Conservation (phyloP, 2,797 vertebrate genomes). For the Hylomyscus alleni region DNA sequence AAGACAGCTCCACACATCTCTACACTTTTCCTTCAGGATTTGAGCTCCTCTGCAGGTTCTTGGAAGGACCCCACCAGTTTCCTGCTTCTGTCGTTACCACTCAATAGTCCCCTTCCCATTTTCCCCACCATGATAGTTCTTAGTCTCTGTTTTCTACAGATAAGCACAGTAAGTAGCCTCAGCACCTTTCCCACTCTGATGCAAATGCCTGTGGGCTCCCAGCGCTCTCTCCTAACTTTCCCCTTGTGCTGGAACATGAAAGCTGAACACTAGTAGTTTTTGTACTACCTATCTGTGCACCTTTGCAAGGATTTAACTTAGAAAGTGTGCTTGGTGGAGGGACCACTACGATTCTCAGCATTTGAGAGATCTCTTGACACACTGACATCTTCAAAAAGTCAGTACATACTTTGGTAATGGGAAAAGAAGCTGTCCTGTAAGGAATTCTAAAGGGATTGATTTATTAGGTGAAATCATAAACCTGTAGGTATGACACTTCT, state of each 20-base stretch:
- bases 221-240: not conserved
- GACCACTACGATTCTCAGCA: constrained; percentile 34
- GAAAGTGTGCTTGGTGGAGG: constrained; percentile 12
- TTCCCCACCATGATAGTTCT: not conserved
- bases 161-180: not conserved
- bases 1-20: not conserved
- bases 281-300: not conserved
- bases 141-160: not conserved
- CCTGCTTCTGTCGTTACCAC: not conserved
- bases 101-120: not conserved
- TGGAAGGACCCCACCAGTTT: not conserved
- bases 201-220: not conserved
- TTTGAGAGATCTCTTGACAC: constrained; percentile 25
- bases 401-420: no score
- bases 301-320: not conserved
- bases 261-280: not conserved
- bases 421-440: no score
- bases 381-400: not conserved
- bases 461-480: no score
- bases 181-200: not conserved
- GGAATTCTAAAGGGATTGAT: no score
- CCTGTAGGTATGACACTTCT: no score
- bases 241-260: not conserved
- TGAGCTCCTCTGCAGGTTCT: constrained; percentile 33
- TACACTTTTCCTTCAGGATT: not conserved